These are phyloP conservation scores for Heliopora coerulea DNA, from an alignment of 92 coral and sea anemone genomes.

Conservation along the genomic window DNA sequence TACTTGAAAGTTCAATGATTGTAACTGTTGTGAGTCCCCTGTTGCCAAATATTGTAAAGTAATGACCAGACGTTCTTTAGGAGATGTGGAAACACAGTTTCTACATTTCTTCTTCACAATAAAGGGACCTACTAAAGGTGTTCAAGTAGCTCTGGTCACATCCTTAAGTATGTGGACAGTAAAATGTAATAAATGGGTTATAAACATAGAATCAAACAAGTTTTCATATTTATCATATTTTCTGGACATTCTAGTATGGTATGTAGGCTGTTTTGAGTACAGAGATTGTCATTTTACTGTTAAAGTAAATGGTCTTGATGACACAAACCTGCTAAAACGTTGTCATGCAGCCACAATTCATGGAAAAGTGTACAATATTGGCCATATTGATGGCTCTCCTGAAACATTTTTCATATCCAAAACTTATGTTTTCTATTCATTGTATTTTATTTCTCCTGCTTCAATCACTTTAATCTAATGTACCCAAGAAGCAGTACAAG, in stretches of 20 bases:
- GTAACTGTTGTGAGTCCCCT: slow-evolving; percentile 45
- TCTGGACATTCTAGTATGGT: no score
- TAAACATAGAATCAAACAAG: no score
- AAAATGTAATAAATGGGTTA: background rate
- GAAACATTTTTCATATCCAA: slow-evolving; percentile 47
- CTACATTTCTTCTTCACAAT: slow-evolving; percentile 32
- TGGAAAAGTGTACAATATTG: slow-evolving; percentile 37
- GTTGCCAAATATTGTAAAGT: slow-evolving; percentile 34
- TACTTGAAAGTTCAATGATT: slow-evolving; percentile 37
- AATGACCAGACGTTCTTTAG: slow-evolving; percentile 32
- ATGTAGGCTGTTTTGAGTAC: no score
- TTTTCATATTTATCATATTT: no score
- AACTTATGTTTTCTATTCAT: slow-evolving; percentile 30
- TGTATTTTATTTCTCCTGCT: background rate
- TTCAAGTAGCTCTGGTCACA: slow-evolving; percentile 58
- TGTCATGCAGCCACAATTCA: slow-evolving; percentile 45
- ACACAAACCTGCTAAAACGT: slow-evolving; percentile 42
- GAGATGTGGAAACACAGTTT: slow-evolving; percentile 28
- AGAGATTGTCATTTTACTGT: no score
- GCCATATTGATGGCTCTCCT: slow-evolving; percentile 42
- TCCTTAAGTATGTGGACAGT: slow-evolving; percentile 44
- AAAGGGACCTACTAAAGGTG: slow-evolving; percentile 60
- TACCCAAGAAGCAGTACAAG: no score
- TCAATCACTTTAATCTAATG: no score
- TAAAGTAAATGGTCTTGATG: no score